Percentiles rank a stretch among this genome's conserved stretches.
phyloP scores from a whole-genome alignment of 2,888 invertebrate genomes.

The Suillia variegata region DNA sequence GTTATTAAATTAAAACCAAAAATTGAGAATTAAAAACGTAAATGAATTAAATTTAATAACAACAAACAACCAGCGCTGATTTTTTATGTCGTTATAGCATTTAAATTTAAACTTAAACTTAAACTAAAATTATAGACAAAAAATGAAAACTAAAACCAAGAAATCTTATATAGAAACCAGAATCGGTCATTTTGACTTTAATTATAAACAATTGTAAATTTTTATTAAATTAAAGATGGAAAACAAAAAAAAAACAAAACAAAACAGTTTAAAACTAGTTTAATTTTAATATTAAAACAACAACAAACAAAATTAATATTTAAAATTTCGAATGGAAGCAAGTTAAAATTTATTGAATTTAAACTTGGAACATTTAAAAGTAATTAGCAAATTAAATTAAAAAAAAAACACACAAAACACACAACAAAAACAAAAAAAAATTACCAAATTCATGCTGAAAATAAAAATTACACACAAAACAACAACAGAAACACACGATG shows the following conservation, averaged over 20 bases:
- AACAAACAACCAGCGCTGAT: conserved; percentile 49
- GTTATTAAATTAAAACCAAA: conserved; percentile 43
- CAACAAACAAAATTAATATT: conserved; percentile 26
- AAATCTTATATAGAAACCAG: conserved; percentile 46
- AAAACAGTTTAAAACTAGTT: conserved; percentile 27
- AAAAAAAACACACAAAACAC: conserved; percentile 34
- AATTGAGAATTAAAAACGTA: conserved; percentile 25
- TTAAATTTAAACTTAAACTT: conserved; percentile 45
- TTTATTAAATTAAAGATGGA: too few relatives aligned
- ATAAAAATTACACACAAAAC: conserved; percentile 3
- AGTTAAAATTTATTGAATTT: conserved; percentile 51
- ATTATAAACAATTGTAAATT: conserved; percentile 43
- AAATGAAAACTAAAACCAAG: conserved; percentile 32
- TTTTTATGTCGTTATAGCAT: conserved; percentile 59
- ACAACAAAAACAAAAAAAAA: neutral
- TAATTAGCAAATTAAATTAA: conserved; percentile 43
- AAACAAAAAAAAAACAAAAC: too few relatives aligned
- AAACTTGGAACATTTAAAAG: conserved; percentile 48
- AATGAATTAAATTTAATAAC: conserved; percentile 27
- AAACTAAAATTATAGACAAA: conserved; percentile 28
- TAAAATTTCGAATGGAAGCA: conserved; percentile 35
- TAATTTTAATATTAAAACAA: conserved; percentile 26
- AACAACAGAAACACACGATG: conserved; percentile 2
- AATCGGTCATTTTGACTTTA: conserved; percentile 52
- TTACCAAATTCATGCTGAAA: conserved; percentile 6